Conservation (phyloP, 2,888 invertebrate genomes). For the Calameuta idolon region DNA sequence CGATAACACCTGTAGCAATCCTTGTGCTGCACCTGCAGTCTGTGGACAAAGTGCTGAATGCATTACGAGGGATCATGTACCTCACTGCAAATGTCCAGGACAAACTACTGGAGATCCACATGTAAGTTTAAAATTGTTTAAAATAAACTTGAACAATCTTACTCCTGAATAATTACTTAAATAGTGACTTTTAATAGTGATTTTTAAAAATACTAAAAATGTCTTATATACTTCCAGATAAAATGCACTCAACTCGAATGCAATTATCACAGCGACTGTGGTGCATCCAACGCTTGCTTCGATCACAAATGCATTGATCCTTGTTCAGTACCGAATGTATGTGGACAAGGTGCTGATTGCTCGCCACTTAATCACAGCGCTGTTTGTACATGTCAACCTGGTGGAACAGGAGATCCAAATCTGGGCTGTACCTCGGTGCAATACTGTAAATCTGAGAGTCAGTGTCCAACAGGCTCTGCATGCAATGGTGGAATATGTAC, state of each 20-base stretch:
- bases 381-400: constrained; percentile 85
- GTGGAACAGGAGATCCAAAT: constrained; percentile 87
- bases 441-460: constrained; percentile 83
- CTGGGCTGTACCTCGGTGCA: constrained; percentile 86
- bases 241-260: constrained; percentile 84
- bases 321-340: constrained; percentile 83
- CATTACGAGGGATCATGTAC: constrained; percentile 75
- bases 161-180: neutral
- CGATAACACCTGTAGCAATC: constrained; percentile 82
- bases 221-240: constrained; percentile 43
- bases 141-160: neutral
- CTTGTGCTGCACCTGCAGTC: constrained; percentile 74
- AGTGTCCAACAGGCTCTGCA: constrained; percentile 86
- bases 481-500: constrained; percentile 86
- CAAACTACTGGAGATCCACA: constrained; percentile 83
- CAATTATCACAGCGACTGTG: constrained; percentile 82
- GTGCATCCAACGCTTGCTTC: constrained; percentile 78
- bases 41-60: constrained; percentile 86
- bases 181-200: neutral
- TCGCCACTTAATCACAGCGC: constrained; percentile 82
- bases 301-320: constrained; percentile 85
- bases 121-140: constrained; percentile 38
- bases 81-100: constrained; percentile 80
- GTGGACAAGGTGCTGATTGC: constrained; percentile 85
- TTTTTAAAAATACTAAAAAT: neutral